Evolutionary conservation across 2,113 vertebrate species (phyloP), one percentile per base, ranked within the genome.

Genomic region (Mesoclemmys tuberculata): DNA sequence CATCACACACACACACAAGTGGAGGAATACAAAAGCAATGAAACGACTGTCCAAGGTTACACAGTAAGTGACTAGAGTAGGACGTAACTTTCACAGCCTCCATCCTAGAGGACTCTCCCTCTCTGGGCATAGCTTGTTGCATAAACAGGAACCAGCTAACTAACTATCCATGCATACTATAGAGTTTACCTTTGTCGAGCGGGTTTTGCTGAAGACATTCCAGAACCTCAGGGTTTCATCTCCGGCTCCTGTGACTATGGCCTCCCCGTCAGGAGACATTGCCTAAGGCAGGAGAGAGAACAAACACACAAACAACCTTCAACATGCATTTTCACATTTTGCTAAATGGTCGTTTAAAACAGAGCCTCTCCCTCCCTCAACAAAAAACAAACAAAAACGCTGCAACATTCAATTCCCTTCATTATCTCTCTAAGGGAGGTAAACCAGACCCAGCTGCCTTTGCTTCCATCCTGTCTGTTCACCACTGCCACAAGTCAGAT

Each of bases 151-250:
- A 68, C 35, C 51, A 52, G 3, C 14, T 14, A 46, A 46, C 46
- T 2, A 38, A 71, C 49, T 38, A 6, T 1, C 26, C 14, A 10
- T 29, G 13, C 12, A 13, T 29, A 35, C 56, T 5, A 46, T 5
- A 0, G 68, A 12, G 41, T 71, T 97, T 97, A 99, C 99, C 99
- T 99, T 99, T 1, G 99, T 99, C 0, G 99, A 99, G 92, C 99
- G 99, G 44, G 99, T 99, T 98, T 99, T 99, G 97, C 99, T 99
- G 95, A 99, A 99, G 95, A 99, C 99, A 0, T 99, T 99, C 99
- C 99, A 99, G 97, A 99, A 99, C 55, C 99, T 97, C 92, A 99
- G 97, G 2, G 99, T 99, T 95, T 99, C 99, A 0, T 99, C 99
- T 75, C 99, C 99, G 8, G 99, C 99, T 74, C 99, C 99, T 0